Evolutionary conservation across 2,797 vertebrate genomes (phyloP).

Genomic region (Tachyglossus aculeatus): DNA sequence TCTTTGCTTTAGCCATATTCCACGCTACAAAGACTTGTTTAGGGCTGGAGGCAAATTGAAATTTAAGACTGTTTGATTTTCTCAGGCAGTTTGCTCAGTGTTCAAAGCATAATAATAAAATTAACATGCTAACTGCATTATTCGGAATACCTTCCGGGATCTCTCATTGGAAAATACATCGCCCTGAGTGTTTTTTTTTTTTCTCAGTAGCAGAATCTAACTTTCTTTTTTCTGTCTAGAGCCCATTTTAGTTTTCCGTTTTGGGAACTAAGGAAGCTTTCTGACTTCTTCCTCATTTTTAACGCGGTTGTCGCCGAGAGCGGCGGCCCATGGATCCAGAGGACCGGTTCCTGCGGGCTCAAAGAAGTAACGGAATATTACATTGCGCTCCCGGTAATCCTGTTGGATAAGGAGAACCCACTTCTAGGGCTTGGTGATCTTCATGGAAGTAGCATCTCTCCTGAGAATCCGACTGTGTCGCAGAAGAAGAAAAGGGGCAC

Average conservation of each 20-base stretch:
- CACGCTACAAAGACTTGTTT: conserved; percentile 36
- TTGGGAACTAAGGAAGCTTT: conserved; percentile 5
- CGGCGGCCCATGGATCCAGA: neutral
- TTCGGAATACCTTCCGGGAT: conserved; percentile 21
- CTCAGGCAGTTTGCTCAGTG: conserved; percentile 17
- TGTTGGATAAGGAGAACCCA: conserved; percentile 21
- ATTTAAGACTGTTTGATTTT: conserved; percentile 27
- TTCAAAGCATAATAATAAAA: conserved; percentile 25
- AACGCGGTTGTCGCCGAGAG: conserved; percentile 9
- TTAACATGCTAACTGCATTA: conserved; percentile 11
- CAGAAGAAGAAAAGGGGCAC: conserved; percentile 88
- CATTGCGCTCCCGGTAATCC: conserved; percentile 1
- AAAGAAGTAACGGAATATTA: conserved; percentile 11
- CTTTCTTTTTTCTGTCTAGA: conserved; percentile 38
- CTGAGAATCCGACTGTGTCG: conserved; percentile 61
- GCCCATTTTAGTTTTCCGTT: conserved; percentile 23
- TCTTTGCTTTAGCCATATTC: conserved; percentile 4
- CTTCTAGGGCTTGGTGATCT: conserved; percentile 34
- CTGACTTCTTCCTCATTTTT: neutral
- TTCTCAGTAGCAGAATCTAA: conserved; percentile 15
- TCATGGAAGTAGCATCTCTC: conserved; percentile 54
- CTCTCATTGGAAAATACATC: conserved; percentile 40
- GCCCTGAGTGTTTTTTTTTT: conserved; percentile 29
- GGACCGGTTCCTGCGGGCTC: neutral
- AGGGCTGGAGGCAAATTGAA: conserved; percentile 23